Evolutionary conservation across 2,797 vertebrate genomes (phyloP).

Genomic region (Macropodus opercularis): DNA sequence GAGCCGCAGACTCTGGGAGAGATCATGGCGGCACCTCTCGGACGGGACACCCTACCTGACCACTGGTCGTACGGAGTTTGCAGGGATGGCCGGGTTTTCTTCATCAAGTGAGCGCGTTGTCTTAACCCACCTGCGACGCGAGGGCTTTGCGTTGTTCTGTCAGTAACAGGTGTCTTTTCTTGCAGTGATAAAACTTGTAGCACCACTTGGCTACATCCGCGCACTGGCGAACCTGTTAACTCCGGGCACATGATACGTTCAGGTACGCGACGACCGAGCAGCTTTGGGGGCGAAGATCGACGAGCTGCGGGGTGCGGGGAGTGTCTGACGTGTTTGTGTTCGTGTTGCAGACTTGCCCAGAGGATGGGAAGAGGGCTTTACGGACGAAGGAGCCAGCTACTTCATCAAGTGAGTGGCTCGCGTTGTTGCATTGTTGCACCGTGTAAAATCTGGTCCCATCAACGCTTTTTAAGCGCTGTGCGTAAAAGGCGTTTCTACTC

Average conservation of each 20-base stretch:
- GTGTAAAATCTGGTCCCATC: slow-evolving; percentile 12
- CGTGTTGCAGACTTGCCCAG: slow-evolving; percentile 88
- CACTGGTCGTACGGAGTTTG: slow-evolving; percentile 97
- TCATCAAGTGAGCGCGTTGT: slow-evolving; percentile 93
- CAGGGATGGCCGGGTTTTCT: slow-evolving; percentile 94
- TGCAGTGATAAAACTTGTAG: slow-evolving; percentile 89
- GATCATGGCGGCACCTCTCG: slow-evolving; percentile 93
- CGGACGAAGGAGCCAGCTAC: slow-evolving; percentile 97
- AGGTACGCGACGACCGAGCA: slow-evolving; percentile 80
- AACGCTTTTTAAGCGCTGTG: neutral
- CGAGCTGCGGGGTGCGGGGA: slow-evolving; percentile 12
- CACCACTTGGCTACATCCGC: slow-evolving; percentile 96
- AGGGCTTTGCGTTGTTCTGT: slow-evolving; percentile 28
- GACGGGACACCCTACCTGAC: slow-evolving; percentile 94
- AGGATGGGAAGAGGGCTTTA: slow-evolving; percentile 99
- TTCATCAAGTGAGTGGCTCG: slow-evolving; percentile 95
- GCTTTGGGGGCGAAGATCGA: slow-evolving; percentile 17
- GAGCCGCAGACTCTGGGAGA: slow-evolving; percentile 65
- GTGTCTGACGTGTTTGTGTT: slow-evolving; percentile 36
- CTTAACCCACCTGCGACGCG: no score
- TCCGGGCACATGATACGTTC: slow-evolving; percentile 98
- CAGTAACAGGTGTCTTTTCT: slow-evolving; percentile 91
- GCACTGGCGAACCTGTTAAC: slow-evolving; percentile 95
- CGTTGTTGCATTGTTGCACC: slow-evolving; percentile 26
- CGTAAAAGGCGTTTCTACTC: slow-evolving; percentile 1